phyloP scores from a whole-genome alignment of 2,888 invertebrate species.

The Scelioninae gen. 1 region DNA sequence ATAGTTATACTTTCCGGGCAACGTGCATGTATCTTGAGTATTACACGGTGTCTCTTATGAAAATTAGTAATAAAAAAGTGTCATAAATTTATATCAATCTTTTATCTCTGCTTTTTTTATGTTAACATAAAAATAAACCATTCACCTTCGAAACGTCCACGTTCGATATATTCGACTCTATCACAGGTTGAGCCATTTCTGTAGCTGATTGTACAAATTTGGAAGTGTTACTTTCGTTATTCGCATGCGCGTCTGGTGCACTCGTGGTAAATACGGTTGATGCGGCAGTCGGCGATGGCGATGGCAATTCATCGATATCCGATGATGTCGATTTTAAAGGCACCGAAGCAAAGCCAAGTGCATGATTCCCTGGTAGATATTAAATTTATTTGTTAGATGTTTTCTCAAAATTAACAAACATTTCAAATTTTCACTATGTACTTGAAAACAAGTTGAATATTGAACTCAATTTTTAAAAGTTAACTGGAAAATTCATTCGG shows the following conservation, averaged over 20 bases:
- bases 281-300: slow-evolving; percentile 33
- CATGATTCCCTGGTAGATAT: slow-evolving; percentile 59
- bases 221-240: slow-evolving; percentile 48
- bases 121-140: slow-evolving; percentile 45
- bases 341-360: slow-evolving; percentile 63
- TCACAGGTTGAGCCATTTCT: slow-evolving; percentile 41
- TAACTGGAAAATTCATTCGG: no score
- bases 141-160: slow-evolving; percentile 32
- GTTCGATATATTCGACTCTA: slow-evolving; percentile 19
- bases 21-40: slow-evolving; percentile 14
- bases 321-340: slow-evolving; percentile 55
- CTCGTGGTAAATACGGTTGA: slow-evolving; percentile 29
- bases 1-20: no score
- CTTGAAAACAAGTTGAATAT: no score
- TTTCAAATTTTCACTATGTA: no score
- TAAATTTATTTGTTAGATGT: no score
- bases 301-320: slow-evolving; percentile 56
- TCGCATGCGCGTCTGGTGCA: slow-evolving; percentile 33
- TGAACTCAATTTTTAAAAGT: no score
- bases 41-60: slow-evolving; percentile 41
- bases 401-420: no score
- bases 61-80: slow-evolving; percentile 46
- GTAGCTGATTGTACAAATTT: slow-evolving; percentile 42
- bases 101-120: slow-evolving; percentile 43
- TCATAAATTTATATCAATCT: slow-evolving; percentile 38